These are phyloP conservation scores for Hofmannophila pseudospretella DNA, from an alignment of 2,888 invertebrate species.

Conservation along the genomic window DNA sequence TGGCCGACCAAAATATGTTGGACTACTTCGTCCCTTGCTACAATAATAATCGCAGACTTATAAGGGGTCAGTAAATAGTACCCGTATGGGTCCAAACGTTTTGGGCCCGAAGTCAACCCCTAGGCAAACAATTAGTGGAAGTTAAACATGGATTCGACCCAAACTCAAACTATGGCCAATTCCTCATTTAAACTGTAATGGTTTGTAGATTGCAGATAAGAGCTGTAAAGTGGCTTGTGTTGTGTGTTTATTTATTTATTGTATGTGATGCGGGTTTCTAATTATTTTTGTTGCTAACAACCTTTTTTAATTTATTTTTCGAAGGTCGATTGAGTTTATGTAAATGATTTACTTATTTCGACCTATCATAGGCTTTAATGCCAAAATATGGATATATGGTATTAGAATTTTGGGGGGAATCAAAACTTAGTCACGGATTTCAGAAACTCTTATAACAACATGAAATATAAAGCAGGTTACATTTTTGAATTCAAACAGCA, in stretches of 20 bases:
- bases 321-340: too few species aligned
- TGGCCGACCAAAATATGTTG: slow-evolving; percentile 24
- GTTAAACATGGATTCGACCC: slow-evolving; percentile 57
- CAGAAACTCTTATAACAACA: too few species aligned
- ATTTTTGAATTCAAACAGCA: too few species aligned
- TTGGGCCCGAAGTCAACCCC: slow-evolving; percentile 32
- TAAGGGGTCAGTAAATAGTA: slow-evolving; percentile 16
- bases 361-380: too few species aligned
- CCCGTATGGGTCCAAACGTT: slow-evolving; percentile 26
- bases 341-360: too few species aligned
- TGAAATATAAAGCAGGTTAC: too few species aligned
- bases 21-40: slow-evolving; percentile 16
- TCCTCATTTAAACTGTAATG: slow-evolving; percentile 37
- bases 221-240: slow-evolving; percentile 1
- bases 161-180: slow-evolving; percentile 40
- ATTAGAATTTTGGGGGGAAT: too few species aligned
- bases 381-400: too few species aligned
- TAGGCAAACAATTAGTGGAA: slow-evolving; percentile 63
- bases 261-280: too few species aligned
- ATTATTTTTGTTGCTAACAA: too few species aligned
- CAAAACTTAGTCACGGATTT: too few species aligned
- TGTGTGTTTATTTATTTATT: neutral
- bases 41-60: neutral
- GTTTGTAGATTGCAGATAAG: slow-evolving; percentile 33
- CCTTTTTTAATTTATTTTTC: too few species aligned